These are phyloP conservation scores for Anorthoa munda DNA, from an alignment of 2,888 invertebrate genomes.

Conservation along the genomic window DNA sequence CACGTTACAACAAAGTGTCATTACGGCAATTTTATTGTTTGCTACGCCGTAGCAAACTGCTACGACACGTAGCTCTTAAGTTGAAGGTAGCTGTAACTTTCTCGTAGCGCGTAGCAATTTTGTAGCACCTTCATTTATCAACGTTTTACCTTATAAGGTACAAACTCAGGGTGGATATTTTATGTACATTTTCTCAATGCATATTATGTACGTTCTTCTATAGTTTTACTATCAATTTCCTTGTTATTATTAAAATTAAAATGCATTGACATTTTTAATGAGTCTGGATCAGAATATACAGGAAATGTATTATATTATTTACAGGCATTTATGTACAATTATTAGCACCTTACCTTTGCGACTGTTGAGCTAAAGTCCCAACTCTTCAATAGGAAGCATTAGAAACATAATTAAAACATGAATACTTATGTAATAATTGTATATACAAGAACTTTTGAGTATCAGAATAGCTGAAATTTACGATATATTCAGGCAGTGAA, in stretches of 20 bases:
- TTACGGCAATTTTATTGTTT: constrained; percentile 31
- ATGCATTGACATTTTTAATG: constrained; percentile 39
- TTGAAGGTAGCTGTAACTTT: constrained; percentile 49
- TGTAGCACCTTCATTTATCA: constrained; percentile 46
- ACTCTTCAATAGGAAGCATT: constrained; percentile 81
- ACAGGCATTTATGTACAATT: constrained; percentile 47
- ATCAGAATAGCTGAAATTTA: background rate
- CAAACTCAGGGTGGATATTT: constrained; percentile 4
- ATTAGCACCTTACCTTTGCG: constrained; percentile 79
- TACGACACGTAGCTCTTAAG: constrained; percentile 61
- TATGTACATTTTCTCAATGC: constrained; percentile 13
- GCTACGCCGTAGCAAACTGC: constrained; percentile 50
- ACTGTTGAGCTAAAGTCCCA: constrained; percentile 78
- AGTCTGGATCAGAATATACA: constrained; percentile 29
- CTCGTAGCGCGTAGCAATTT: constrained; percentile 56
- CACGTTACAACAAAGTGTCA: constrained; percentile 12
- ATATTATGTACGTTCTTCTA: background rate
- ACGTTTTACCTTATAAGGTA: constrained; percentile 4
- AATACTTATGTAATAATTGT: constrained; percentile 36
- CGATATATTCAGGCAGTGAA: background rate
- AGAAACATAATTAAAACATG: constrained; percentile 66
- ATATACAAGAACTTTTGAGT: constrained; percentile 32
- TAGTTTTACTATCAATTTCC: constrained; percentile 12
- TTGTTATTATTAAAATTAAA: constrained; percentile 17
- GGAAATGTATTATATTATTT: constrained; percentile 32